These are phyloP conservation scores for Sphenopsis melanotis DNA, from an alignment of 2,797 vertebrate genomes.

Conservation along the genomic window DNA sequence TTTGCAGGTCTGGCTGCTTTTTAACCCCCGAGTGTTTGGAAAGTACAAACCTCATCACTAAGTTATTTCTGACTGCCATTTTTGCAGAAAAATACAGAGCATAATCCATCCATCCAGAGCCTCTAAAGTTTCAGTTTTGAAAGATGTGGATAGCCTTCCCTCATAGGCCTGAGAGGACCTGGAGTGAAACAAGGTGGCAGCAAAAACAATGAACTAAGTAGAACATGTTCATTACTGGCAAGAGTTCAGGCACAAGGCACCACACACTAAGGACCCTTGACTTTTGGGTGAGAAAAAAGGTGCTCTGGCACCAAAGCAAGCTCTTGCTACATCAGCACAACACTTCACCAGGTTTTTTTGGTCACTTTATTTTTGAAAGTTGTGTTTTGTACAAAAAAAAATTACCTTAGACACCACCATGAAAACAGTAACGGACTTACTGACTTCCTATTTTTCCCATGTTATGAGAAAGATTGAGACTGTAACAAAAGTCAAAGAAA, in stretches of 20 bases:
- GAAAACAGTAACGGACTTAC: constrained; percentile 30
- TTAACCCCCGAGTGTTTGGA: neutral
- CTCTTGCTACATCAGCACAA: neutral
- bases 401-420: constrained; percentile 65
- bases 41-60: neutral
- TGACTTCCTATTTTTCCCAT: constrained; percentile 34
- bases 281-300: neutral
- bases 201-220: neutral
- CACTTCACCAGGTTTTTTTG: constrained; percentile 4
- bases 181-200: neutral
- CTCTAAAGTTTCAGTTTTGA: neutral
- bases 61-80: neutral
- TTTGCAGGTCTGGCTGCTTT: constrained; percentile 9
- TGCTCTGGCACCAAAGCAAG: neutral
- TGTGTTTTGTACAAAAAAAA: constrained; percentile 77
- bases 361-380: constrained; percentile 68
- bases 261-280: neutral
- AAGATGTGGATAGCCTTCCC: neutral
- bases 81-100: neutral
- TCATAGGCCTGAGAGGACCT: neutral
- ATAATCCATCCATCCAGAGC: neutral
- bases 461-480: neutral
- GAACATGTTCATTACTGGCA: neutral
- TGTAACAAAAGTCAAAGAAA: constrained; percentile 43
- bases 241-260: neutral